phyloP scores from a whole-genome alignment of 2,797 vertebrate species.

The Acanthurus leucopareius region DNA sequence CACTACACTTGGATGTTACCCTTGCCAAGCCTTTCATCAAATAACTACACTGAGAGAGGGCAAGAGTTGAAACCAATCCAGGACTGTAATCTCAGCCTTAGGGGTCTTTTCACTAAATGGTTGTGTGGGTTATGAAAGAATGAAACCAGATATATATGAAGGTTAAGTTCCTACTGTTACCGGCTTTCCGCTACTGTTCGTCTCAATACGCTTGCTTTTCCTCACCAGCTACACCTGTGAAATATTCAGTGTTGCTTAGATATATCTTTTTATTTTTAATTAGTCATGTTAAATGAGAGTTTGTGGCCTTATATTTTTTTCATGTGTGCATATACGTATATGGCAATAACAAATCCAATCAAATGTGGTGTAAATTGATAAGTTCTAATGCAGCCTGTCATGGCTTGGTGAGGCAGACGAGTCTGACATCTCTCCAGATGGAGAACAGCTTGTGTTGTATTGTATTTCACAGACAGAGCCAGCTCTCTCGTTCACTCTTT shows the following conservation, averaged over 20 bases:
- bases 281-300: neutral
- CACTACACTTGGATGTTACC: slow-evolving; percentile 46
- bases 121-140: slow-evolving; percentile 65
- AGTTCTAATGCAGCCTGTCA: slow-evolving; percentile 63
- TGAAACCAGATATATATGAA: slow-evolving; percentile 54
- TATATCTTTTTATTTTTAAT: slow-evolving; percentile 4
- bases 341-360: slow-evolving; percentile 46
- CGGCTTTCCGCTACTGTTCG: slow-evolving; percentile 35
- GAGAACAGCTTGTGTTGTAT: slow-evolving; percentile 77
- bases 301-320: neutral
- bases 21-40: slow-evolving; percentile 67
- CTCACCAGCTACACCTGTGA: slow-evolving; percentile 17
- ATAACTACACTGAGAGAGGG: slow-evolving; percentile 46
- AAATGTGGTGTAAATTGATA: slow-evolving; percentile 61
- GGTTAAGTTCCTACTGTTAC: slow-evolving; percentile 43
- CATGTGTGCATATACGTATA: neutral
- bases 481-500: slow-evolving; percentile 39
- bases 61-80: slow-evolving; percentile 68
- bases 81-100: slow-evolving; percentile 63
- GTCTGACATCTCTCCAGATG: slow-evolving; percentile 78
- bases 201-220: slow-evolving; percentile 1
- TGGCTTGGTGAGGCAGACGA: slow-evolving; percentile 67
- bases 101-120: slow-evolving; percentile 59
- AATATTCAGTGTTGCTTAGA: neutral
- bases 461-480: slow-evolving; percentile 68